phyloP scores from a whole-genome alignment of 2,888 invertebrate genomes.

The Crepidodera aurea region DNA sequence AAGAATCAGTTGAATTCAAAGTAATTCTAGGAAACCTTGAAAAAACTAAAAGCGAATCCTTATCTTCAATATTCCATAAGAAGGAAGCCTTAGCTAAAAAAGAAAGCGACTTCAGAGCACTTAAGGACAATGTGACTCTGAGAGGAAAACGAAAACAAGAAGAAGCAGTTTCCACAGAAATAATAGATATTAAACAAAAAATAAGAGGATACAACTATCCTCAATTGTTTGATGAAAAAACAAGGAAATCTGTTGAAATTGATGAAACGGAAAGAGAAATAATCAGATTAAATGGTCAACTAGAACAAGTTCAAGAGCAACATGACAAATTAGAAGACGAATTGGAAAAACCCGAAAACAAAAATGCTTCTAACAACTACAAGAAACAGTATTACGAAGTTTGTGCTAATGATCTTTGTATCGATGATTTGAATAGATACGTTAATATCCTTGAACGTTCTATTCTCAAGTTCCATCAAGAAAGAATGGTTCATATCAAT shows the following conservation, averaged over 20 bases:
- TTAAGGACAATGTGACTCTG: constrained; percentile 76
- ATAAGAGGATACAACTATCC: constrained; percentile 69
- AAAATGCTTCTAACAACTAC: constrained; percentile 75
- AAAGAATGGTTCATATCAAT: constrained; percentile 94
- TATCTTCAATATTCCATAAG: constrained; percentile 65
- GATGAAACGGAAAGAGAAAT: constrained; percentile 62
- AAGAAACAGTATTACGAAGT: constrained; percentile 72
- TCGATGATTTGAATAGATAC: constrained; percentile 81
- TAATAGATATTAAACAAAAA: constrained; percentile 64
- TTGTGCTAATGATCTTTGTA: constrained; percentile 68
- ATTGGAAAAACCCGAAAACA: constrained; percentile 71
- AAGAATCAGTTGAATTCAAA: constrained; percentile 60
- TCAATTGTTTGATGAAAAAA: constrained; percentile 67
- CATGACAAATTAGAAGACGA: constrained; percentile 63
- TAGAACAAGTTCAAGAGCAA: constrained; percentile 43
- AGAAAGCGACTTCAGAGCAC: constrained; percentile 66
- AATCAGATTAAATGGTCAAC: constrained; percentile 56
- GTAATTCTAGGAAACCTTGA: constrained; percentile 46
- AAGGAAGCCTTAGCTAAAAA: constrained; percentile 69
- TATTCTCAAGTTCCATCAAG: constrained; percentile 88
- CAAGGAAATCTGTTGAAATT: constrained; percentile 63
- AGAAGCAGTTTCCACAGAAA: constrained; percentile 63
- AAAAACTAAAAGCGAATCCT: constrained; percentile 59
- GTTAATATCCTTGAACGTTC: constrained; percentile 84
- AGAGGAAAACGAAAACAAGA: constrained; percentile 66